Percentiles rank a stretch among this genome's conserved stretches.
Conservation (phyloP, 64 coral and sea anemone genomes). For the Pachyseris speciosa region DNA sequence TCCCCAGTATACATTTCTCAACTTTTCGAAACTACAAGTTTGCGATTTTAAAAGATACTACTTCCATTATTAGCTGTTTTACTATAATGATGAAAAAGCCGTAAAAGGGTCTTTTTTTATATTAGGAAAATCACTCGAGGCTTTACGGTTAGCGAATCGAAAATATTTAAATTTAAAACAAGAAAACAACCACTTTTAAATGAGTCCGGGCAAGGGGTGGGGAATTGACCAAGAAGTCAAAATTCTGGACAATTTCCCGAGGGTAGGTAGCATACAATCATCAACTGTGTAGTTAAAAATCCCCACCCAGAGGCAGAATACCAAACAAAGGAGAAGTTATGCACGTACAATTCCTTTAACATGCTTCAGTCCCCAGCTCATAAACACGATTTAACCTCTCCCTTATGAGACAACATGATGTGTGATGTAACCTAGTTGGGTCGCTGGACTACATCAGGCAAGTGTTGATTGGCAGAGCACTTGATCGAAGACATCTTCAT, state of each 20-base stretch:
- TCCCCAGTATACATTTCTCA: too few species aligned
- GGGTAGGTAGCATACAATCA: neutral
- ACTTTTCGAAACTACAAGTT: too few species aligned
- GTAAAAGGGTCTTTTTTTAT: too few species aligned
- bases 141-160: too few species aligned
- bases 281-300: neutral
- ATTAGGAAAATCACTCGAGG: too few species aligned
- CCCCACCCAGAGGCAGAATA: neutral
- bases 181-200: too few species aligned
- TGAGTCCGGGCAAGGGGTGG: neutral
- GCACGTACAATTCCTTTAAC: neutral
- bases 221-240: neutral
- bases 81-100: too few species aligned
- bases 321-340: neutral
- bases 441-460: slow-evolving; percentile 6
- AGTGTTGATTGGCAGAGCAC: neutral
- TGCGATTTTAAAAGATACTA: too few species aligned
- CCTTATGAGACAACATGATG: neutral
- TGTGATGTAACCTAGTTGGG: too few species aligned
- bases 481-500: slow-evolving; percentile 7
- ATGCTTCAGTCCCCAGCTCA: neutral
- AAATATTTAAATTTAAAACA: too few species aligned
- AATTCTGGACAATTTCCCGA: neutral
- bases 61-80: too few species aligned
- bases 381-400: neutral